Percentiles rank a stretch among this genome's conserved stretches.
phyloP scores from a whole-genome alignment of 1,140 invertebrate genomes.

The Nasonia vitripennis region DNA sequence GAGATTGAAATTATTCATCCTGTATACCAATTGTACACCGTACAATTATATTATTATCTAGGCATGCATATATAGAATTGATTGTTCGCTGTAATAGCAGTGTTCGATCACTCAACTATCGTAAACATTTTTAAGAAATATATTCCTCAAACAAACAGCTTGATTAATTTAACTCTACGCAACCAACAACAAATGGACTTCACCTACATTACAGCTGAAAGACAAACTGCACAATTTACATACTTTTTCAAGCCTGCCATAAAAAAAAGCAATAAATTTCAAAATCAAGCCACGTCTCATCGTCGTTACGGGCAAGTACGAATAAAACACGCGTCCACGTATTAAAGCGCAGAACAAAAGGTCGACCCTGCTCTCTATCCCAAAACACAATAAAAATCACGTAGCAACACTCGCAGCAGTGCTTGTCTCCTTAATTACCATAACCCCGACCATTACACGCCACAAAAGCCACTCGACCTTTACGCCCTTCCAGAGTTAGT shows the following conservation, averaged over 20 bases:
- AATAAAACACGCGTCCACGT: background rate
- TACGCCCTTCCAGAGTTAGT: background rate
- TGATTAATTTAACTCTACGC: background rate
- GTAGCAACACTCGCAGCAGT: background rate
- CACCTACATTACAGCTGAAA: background rate
- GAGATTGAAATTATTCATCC: no score
- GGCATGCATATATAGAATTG: background rate
- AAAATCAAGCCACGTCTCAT: background rate
- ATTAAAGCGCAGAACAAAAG: background rate
- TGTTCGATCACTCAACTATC: background rate
- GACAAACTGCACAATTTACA: background rate
- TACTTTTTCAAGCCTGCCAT: background rate
- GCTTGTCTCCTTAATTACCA: background rate
- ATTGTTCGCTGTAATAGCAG: background rate
- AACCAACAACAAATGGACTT: background rate
- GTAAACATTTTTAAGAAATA: background rate
- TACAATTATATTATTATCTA: slow-evolving; percentile 1
- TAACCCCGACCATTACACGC: background rate
- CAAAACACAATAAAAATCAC: background rate
- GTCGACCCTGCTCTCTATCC: background rate
- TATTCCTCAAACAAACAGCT: background rate
- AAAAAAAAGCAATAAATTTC: background rate
- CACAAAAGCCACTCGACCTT: slow-evolving; percentile 16
- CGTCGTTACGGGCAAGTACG: no score
- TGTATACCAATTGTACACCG: background rate